These are phyloP conservation scores for Eulithis testata DNA, from an alignment of 2,888 invertebrate genomes.

Conservation along the genomic window DNA sequence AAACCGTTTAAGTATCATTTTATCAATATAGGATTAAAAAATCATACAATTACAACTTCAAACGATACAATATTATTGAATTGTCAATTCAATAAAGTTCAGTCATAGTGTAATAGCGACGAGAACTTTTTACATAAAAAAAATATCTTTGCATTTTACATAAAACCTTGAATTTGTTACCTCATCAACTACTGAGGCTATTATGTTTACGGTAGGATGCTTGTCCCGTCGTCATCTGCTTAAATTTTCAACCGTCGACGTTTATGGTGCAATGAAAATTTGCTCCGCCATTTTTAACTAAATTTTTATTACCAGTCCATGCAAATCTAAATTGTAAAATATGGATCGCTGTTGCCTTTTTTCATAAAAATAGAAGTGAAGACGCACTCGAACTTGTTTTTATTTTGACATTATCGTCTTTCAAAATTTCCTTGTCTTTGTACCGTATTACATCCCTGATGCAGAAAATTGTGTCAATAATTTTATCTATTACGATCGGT, in stretches of 20 bases:
- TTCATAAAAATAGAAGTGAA: too few relatives aligned
- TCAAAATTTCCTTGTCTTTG: too few relatives aligned
- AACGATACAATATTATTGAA: neutral
- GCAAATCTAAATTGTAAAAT: constrained; percentile 25
- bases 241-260: constrained; percentile 62
- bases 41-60: neutral
- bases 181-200: constrained; percentile 35
- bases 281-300: constrained; percentile 48
- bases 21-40: neutral
- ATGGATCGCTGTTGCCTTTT: neutral
- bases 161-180: constrained; percentile 26
- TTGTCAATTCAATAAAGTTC: constrained; percentile 5
- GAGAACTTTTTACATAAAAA: constrained; percentile 12
- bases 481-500: too few relatives aligned
- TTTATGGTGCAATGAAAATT: constrained; percentile 57
- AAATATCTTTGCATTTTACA: constrained; percentile 16
- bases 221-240: constrained; percentile 45
- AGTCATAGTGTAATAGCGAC: constrained; percentile 7
- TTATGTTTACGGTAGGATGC: constrained; percentile 45
- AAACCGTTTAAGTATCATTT: neutral
- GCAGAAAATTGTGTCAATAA: too few relatives aligned
- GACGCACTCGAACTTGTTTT: too few relatives aligned
- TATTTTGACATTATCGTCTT: too few relatives aligned
- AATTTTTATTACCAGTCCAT: constrained; percentile 25
- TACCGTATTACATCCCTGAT: too few relatives aligned